Percentiles rank a stretch among this genome's conserved stretches.
Conservation (phyloP, 2,113 vertebrate genomes). For the Rafetus swinhoei region DNA sequence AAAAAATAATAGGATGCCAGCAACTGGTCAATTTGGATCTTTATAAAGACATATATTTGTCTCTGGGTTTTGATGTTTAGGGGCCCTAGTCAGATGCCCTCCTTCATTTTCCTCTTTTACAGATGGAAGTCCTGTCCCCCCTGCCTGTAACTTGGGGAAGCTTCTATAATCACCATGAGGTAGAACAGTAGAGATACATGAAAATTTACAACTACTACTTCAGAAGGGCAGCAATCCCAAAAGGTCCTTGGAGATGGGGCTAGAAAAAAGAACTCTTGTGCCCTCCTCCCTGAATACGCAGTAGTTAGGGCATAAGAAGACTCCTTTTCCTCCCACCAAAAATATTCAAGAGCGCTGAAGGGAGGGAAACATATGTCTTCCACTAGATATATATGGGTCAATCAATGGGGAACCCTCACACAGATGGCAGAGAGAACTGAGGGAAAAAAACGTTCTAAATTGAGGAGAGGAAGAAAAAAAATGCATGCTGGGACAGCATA, state of each 20-base stretch:
- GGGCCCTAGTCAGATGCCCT: background rate
- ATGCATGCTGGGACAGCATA: background rate
- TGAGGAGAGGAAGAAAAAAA: background rate
- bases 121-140: background rate
- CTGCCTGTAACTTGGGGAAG: background rate
- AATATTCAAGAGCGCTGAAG: background rate
- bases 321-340: background rate
- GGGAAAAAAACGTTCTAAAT: background rate
- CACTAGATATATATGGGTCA: background rate
- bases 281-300: background rate
- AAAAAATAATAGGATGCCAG: background rate
- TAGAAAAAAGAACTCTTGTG: background rate
- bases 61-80: background rate
- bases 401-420: background rate
- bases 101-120: background rate
- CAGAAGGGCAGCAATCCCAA: background rate
- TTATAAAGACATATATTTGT: background rate
- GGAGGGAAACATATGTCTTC: background rate
- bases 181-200: background rate
- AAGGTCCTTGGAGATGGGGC: background rate
- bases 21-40: background rate
- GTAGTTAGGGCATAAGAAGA: background rate
- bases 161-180: background rate
- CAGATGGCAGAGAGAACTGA: background rate
- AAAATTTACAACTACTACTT: background rate